Percentiles rank a stretch among this genome's conserved stretches.
Evolutionary conservation across 1,140 invertebrate genomes (phyloP).

Genomic region (Aphaenogaster floridana): DNA sequence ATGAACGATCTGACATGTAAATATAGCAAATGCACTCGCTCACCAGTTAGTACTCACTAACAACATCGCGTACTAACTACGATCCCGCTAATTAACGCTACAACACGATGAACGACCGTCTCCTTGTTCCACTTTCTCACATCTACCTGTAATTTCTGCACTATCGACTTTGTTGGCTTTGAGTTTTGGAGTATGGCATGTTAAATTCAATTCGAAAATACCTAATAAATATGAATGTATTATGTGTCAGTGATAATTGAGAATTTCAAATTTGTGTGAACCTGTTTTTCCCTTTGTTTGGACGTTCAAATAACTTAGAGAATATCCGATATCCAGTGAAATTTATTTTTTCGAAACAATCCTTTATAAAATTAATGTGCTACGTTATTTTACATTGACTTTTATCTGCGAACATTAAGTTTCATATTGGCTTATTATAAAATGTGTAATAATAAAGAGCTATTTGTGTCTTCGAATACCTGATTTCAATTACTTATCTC

Average conservation of each 20-base stretch:
- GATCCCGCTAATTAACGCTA: neutral
- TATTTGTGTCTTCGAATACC: neutral
- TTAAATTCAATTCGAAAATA: no score
- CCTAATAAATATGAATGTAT: no score
- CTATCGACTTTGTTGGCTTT: no score
- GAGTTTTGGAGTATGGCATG: no score
- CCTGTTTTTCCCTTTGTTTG: no score
- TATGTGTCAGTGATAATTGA: no score
- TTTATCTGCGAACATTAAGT: neutral
- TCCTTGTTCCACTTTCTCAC: neutral
- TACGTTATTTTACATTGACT: neutral
- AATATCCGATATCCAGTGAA: no score
- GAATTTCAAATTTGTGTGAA: no score
- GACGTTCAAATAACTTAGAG: neutral
- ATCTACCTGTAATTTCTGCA: no score
- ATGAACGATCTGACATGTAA: neutral
- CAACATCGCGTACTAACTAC: no score
- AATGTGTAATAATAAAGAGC: neutral
- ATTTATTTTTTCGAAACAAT: no score
- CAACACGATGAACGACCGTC: neutral
- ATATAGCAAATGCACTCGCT: neutral
- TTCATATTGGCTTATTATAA: neutral
- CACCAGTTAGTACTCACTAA: neutral
- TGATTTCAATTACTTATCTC: slow-evolving; percentile 6
- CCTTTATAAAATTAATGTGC: neutral